Conservation (phyloP, 1,140 invertebrate species). For the Aphelenchoides fujianensis region DNA sequence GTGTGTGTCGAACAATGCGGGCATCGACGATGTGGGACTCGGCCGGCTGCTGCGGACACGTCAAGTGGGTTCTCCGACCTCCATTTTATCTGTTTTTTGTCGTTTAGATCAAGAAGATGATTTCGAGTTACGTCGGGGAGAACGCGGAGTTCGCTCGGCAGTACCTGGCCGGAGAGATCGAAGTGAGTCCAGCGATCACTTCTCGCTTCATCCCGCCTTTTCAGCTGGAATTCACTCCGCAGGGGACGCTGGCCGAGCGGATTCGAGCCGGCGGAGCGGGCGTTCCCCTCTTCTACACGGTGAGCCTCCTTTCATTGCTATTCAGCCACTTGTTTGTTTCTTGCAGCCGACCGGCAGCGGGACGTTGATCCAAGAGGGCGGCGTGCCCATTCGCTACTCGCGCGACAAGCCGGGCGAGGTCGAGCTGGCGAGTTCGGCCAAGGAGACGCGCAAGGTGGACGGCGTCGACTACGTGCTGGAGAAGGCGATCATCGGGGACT, state of each 20-base stretch:
- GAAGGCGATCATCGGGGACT: slow-evolving; percentile 90
- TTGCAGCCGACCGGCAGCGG: slow-evolving; percentile 92
- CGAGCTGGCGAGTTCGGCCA: slow-evolving; percentile 64
- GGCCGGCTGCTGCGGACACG: slow-evolving; percentile 80
- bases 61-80: slow-evolving; percentile 67
- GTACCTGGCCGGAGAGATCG: slow-evolving; percentile 83
- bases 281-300: slow-evolving; percentile 68
- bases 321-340: slow-evolving; percentile 66
- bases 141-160: slow-evolving; percentile 94
- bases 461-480: slow-evolving; percentile 88
- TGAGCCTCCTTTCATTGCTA: not conserved
- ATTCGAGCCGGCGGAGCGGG: slow-evolving; percentile 90
- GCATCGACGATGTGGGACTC: slow-evolving; percentile 87
- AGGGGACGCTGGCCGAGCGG: slow-evolving; percentile 88
- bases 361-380: slow-evolving; percentile 87
- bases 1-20: slow-evolving; percentile 94
- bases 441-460: slow-evolving; percentile 74
- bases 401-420: slow-evolving; percentile 64
- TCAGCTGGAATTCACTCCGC: slow-evolving; percentile 81
- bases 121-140: slow-evolving; percentile 96
- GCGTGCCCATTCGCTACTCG: slow-evolving; percentile 85
- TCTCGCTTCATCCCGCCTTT: slow-evolving; percentile 23
- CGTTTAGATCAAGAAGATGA: slow-evolving; percentile 78
- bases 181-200: slow-evolving; percentile 64
- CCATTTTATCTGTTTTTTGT: not conserved